A percentile compares a stretch with the other conserved stretches of the same genome.
Conservation (phyloP, 2,888 invertebrate species). For the Noctua comes region DNA sequence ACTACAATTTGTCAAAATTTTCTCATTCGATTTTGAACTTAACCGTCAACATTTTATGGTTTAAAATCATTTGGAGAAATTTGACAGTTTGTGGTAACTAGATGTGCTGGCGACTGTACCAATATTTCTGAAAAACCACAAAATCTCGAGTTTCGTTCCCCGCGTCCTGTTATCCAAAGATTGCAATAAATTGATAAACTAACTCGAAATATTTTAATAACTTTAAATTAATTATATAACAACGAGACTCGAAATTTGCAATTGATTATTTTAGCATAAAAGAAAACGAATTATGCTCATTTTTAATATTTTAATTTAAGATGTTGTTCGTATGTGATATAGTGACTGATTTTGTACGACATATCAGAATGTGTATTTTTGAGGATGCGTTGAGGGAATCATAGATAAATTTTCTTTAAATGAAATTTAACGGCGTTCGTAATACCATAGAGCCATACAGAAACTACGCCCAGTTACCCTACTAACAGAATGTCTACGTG, state of each 20-base stretch:
- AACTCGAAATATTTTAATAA: conserved; percentile 42
- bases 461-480: conserved; percentile 10
- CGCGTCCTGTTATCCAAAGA: conserved; percentile 36
- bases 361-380: conserved; percentile 71
- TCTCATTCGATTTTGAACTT: too few relatives aligned
- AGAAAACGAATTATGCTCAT: conserved; percentile 49
- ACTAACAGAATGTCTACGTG: conserved; percentile 5
- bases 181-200: conserved; percentile 15
- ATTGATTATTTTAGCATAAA: conserved; percentile 36
- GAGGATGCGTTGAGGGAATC: conserved; percentile 33
- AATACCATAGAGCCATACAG: neutral
- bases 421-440: neutral
- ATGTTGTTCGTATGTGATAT: conserved; percentile 70
- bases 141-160: conserved; percentile 43
- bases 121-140: neutral
- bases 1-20: too few relatives aligned
- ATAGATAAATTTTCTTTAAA: neutral
- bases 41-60: too few relatives aligned
- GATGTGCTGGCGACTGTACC: neutral
- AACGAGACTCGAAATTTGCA: conserved; percentile 57
- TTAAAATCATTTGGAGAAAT: too few relatives aligned
- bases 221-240: conserved; percentile 4
- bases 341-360: conserved; percentile 75
- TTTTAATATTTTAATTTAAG: conserved; percentile 56
- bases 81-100: too few relatives aligned